Evolutionary conservation across 2,888 invertebrate species (phyloP).

Genomic region (Pterobdella sp.): DNA sequence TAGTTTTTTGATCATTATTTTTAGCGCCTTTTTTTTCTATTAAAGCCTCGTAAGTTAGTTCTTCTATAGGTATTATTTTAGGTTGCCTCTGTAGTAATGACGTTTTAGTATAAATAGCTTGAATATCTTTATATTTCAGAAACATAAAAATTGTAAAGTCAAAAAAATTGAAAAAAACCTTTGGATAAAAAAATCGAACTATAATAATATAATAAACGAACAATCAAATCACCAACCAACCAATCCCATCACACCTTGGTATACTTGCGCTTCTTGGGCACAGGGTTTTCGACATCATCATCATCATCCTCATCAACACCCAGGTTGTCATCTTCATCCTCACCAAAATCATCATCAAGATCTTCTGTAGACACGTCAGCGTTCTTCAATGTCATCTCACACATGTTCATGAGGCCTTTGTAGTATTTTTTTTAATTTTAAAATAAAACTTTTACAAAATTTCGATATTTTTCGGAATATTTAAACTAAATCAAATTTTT

Average conservation of each 20-base stretch:
- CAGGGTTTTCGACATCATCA: not conserved
- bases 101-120: too few relatives aligned
- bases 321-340: not conserved
- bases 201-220: too few relatives aligned
- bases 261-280: slow-evolving; percentile 1
- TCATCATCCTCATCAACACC: not conserved
- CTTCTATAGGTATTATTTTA: not conserved
- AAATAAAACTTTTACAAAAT: too few relatives aligned
- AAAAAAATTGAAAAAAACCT: too few relatives aligned
- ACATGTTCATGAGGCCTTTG: slow-evolving; percentile 9
- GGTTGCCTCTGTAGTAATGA: not conserved
- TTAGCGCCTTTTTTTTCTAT: not conserved
- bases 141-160: too few relatives aligned
- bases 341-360: not conserved
- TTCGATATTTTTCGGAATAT: too few relatives aligned
- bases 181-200: too few relatives aligned
- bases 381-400: not conserved
- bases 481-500: too few relatives aligned
- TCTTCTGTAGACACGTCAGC: slow-evolving; percentile 5
- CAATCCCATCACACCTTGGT: not conserved
- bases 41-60: not conserved
- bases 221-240: too few relatives aligned
- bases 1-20: not conserved
- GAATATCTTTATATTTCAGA: too few relatives aligned
- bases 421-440: too few relatives aligned